Conservation (phyloP, 2,888 invertebrate genomes). For the Cheilosia vernalis region DNA sequence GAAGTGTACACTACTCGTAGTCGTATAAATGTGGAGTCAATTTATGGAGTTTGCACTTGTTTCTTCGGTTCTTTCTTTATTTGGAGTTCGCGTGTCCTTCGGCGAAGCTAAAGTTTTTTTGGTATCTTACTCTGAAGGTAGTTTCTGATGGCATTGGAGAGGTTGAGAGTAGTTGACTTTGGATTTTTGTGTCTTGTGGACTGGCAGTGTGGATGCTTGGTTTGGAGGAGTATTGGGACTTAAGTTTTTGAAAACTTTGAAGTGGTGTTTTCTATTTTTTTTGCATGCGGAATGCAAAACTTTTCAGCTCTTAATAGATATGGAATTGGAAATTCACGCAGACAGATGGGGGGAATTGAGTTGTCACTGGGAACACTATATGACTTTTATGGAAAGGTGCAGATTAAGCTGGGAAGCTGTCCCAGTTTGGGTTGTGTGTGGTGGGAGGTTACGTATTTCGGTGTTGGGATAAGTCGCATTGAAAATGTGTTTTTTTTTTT, state of each 20-base stretch:
- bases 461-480: too few relatives aligned
- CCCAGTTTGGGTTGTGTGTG: too few relatives aligned
- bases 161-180: constrained; percentile 20
- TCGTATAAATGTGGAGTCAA: constrained; percentile 28
- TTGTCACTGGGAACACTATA: neutral
- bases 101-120: constrained; percentile 32
- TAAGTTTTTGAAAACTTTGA: neutral
- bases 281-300: neutral
- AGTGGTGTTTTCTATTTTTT: neutral
- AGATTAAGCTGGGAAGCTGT: too few relatives aligned
- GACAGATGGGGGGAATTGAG: too few relatives aligned
- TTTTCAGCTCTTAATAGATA: neutral
- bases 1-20: neutral
- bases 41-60: constrained; percentile 49
- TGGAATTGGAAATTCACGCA: too few relatives aligned
- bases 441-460: too few relatives aligned
- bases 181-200: constrained; percentile 13
- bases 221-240: constrained; percentile 11
- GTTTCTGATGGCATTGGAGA: constrained; percentile 24
- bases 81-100: constrained; percentile 35
- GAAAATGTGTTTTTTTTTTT: too few relatives aligned
- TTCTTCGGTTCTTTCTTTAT: constrained; percentile 1
- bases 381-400: neutral
- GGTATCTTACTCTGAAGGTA: constrained; percentile 7
- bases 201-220: constrained; percentile 6